Conservation (phyloP, 2,888 invertebrate genomes). For the Thymelicus lineola region DNA sequence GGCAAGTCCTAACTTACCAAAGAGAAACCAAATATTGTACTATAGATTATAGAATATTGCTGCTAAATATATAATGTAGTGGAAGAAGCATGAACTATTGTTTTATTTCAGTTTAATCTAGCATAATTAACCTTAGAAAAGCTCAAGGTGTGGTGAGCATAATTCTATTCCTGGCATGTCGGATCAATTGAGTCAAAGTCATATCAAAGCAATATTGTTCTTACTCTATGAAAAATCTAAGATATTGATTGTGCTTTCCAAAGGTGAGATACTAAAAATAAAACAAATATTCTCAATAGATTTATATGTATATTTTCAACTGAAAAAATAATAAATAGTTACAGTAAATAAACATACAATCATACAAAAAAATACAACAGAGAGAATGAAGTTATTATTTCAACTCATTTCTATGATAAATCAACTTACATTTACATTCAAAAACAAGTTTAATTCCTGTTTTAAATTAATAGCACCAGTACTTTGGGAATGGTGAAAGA, state of each 20-base stretch:
- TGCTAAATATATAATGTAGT: constrained; percentile 31
- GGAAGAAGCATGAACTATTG: not conserved
- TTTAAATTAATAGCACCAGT: constrained; percentile 27
- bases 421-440: not conserved
- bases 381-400: not conserved
- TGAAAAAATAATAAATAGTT: constrained; percentile 3
- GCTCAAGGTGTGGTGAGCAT: no score
- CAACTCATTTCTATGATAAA: not conserved
- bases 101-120: constrained; percentile 11
- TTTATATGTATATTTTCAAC: constrained; percentile 12
- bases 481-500: constrained; percentile 13
- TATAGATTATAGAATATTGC: constrained; percentile 24
- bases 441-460: not conserved
- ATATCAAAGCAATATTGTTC: no score
- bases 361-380: not conserved
- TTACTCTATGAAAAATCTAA: no score
- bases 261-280: not conserved
- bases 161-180: no score
- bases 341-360: constrained; percentile 4
- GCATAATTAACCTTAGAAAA: no score
- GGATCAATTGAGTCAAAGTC: no score
- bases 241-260: no score
- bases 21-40: constrained; percentile 37
- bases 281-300: not conserved
- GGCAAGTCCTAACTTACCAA: constrained; percentile 33